phyloP scores from a whole-genome alignment of 2,888 invertebrate species.

The Trimorus sp. region DNA sequence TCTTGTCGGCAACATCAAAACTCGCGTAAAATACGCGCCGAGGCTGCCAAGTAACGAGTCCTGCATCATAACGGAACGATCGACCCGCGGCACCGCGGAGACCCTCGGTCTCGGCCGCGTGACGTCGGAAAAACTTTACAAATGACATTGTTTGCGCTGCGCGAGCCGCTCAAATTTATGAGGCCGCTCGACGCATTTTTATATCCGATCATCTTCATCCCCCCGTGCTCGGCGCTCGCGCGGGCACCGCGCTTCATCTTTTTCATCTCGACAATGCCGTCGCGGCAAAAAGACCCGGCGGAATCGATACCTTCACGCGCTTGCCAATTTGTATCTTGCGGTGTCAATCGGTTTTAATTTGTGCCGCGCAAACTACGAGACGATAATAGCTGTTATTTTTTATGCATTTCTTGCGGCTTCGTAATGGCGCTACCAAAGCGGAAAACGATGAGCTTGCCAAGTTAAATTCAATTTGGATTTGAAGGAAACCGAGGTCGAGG shows the following conservation, averaged over 20 bases:
- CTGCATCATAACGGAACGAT: constrained; percentile 67
- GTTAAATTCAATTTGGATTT: too few species aligned
- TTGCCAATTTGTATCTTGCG: constrained; percentile 30
- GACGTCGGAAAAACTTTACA: constrained; percentile 59
- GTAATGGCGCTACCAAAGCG: too few species aligned
- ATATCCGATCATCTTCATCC: constrained; percentile 43
- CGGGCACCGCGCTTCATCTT: constrained; percentile 7
- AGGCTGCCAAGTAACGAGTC: constrained; percentile 57
- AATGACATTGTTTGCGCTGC: constrained; percentile 62
- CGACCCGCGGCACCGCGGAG: constrained; percentile 26
- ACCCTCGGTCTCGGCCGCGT: too few species aligned
- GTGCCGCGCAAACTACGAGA: too few species aligned
- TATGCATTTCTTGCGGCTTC: too few species aligned
- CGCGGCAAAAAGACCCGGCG: constrained; percentile 16
- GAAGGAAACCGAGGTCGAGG: too few species aligned
- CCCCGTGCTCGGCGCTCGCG: neutral
- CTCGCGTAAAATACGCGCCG: constrained; percentile 58
- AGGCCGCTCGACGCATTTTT: constrained; percentile 59
- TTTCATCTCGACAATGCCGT: constrained; percentile 45
- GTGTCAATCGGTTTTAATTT: neutral
- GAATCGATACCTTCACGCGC: constrained; percentile 23
- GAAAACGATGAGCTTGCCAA: too few species aligned
- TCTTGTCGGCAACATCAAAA: constrained; percentile 66
- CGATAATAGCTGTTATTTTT: too few species aligned
- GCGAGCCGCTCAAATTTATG: constrained; percentile 57